A percentile compares a stretch with the other conserved stretches of the same genome.
phyloP scores from a whole-genome alignment of 1,140 invertebrate species.

The Cataglyphis hispanica region DNA sequence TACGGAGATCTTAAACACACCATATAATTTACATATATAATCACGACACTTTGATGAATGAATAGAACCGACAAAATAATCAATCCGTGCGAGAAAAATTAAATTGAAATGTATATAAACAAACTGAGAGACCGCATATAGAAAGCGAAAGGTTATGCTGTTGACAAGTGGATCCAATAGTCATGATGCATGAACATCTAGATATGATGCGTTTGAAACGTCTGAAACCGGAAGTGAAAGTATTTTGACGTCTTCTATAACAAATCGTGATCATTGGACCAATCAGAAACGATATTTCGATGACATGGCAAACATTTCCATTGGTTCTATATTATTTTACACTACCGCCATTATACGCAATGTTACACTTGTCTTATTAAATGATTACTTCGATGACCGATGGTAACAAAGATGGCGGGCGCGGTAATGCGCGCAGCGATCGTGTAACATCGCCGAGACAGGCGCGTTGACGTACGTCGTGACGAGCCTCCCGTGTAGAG shows the following conservation, averaged over 20 bases:
- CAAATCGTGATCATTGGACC: no score
- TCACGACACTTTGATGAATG: not conserved
- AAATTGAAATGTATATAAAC: not conserved
- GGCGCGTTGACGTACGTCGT: constrained; percentile 66
- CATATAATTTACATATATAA: not conserved
- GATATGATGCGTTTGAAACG: no score
- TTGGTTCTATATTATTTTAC: no score
- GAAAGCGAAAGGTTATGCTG: not conserved
- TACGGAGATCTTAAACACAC: not conserved
- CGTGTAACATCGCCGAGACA: constrained; percentile 47
- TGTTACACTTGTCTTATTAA: no score
- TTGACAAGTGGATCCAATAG: no score
- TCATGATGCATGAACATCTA: no score
- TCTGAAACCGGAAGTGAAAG: no score
- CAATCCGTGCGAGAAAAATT: not conserved
- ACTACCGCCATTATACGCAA: no score
- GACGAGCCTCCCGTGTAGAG: constrained; percentile 14
- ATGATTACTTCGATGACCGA: not conserved
- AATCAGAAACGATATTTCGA: no score
- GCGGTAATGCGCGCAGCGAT: constrained; percentile 56
- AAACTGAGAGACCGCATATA: not conserved
- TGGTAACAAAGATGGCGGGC: constrained; percentile 72
- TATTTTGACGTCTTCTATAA: no score
- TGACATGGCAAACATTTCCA: no score
- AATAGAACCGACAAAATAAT: not conserved